Conservation (phyloP, 2,113 vertebrate genomes). For the Taurulus bubalis region DNA sequence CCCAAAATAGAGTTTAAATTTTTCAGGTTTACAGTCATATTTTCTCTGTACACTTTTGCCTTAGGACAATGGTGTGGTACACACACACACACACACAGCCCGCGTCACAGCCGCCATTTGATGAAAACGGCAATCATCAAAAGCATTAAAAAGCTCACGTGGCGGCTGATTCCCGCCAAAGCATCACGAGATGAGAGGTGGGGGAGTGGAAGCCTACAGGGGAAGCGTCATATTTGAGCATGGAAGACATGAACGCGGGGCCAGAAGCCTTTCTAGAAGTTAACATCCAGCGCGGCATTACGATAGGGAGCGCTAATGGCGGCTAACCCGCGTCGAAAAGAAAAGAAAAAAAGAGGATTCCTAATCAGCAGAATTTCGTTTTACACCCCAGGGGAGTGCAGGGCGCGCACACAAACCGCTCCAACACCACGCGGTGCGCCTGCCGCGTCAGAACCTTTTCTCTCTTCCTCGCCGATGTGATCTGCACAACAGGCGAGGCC, state of each 20-base stretch:
- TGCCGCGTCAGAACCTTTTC: background rate
- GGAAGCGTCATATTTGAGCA: constrained; percentile 11
- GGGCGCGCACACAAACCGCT: background rate
- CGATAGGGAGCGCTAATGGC: constrained; percentile 49
- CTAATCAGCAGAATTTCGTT: constrained; percentile 30
- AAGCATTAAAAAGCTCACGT: constrained; percentile 9
- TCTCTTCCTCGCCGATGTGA: constrained; percentile 14
- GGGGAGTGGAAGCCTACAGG: no score
- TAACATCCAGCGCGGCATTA: constrained; percentile 36
- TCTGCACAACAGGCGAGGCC: constrained; percentile 20
- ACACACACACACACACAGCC: background rate
- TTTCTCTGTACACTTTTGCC: no score
- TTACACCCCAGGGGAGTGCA: constrained; percentile 29
- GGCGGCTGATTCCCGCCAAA: constrained; percentile 2
- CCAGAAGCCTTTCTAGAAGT: constrained; percentile 47
- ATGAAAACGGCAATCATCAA: no score
- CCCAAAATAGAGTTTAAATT: no score
- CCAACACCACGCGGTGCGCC: background rate
- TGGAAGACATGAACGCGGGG: constrained; percentile 33
- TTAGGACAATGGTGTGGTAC: no score
- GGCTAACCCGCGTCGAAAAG: constrained; percentile 15
- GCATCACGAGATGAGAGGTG: constrained; percentile 37
- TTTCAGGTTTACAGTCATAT: no score
- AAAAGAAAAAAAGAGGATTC: constrained; percentile 28
- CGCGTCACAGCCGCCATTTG: no score